These are phyloP conservation scores for Pterocles gutturalis DNA, from an alignment of 2,113 vertebrate species.

Conservation along the genomic window DNA sequence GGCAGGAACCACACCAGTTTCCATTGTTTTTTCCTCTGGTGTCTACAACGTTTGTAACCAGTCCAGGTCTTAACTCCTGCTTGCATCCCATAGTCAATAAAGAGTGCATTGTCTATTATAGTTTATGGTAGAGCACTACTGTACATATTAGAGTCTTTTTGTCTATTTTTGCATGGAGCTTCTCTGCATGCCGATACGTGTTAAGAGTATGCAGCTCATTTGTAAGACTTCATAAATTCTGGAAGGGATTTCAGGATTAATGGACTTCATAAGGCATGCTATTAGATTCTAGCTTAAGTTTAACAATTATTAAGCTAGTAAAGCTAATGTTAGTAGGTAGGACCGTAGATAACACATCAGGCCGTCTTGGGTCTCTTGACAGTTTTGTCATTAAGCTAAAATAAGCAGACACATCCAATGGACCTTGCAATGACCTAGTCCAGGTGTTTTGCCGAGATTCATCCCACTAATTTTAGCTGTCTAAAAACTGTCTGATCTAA, in stretches of 20 bases:
- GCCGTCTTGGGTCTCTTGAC: background rate
- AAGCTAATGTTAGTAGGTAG: background rate
- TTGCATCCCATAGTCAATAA: background rate
- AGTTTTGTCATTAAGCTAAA: background rate
- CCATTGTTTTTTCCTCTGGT: background rate
- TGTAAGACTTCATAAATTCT: background rate
- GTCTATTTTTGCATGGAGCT: background rate
- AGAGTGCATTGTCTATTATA: background rate
- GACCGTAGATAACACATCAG: accelerated
- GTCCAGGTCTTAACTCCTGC: background rate
- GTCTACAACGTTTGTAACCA: background rate
- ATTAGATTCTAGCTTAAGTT: background rate
- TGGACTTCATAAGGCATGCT: background rate
- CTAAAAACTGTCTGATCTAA: background rate
- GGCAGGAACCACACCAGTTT: background rate
- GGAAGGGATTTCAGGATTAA: background rate
- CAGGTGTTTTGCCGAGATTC: background rate
- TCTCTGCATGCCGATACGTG: background rate
- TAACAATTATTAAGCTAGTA: background rate
- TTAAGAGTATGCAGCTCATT: background rate
- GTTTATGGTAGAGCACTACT: background rate
- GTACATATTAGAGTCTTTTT: background rate
- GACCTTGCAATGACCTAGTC: background rate
- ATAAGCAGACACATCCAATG: background rate
- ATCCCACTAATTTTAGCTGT: background rate